A percentile compares a stretch with the other conserved stretches of the same genome.
These are phyloP conservation scores for Kryptopterus vitreolus DNA, from an alignment of 2,797 vertebrate species.

Conservation along the genomic window DNA sequence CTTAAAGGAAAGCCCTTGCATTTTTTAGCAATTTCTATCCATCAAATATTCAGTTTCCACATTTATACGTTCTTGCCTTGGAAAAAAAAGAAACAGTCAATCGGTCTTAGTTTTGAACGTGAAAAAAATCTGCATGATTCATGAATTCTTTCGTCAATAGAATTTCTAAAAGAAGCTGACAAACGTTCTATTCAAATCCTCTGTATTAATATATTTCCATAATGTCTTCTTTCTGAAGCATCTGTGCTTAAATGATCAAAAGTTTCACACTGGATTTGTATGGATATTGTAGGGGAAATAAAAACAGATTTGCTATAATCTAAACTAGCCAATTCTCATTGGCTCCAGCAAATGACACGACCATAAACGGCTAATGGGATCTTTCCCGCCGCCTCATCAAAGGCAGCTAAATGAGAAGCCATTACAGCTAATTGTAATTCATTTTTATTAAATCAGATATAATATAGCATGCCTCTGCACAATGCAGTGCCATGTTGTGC, in stretches of 20 bases:
- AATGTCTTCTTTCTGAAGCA: not conserved
- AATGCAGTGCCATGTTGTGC: not conserved
- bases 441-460: slow-evolving; percentile 1
- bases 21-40: not conserved
- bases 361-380: not conserved
- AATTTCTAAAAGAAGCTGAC: not conserved
- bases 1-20: not conserved
- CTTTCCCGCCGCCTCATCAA: not conserved
- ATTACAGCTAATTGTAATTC: slow-evolving; percentile 21
- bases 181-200: not conserved
- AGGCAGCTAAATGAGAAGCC: slow-evolving; percentile 9
- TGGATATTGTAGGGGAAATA: no score
- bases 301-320: not conserved
- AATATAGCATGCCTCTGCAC: not conserved
- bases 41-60: not conserved
- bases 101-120: not conserved
- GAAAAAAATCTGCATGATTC: not conserved
- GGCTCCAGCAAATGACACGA: not conserved
- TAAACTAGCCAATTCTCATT: not conserved
- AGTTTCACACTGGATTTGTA: not conserved
- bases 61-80: not conserved
- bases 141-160: not conserved
- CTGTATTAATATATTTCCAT: not conserved
- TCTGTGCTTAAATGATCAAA: not conserved
- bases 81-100: not conserved